Evolutionary conservation across 2,797 vertebrate genomes (phyloP), one percentile per base, ranked within the genome.

Genomic region (Falco cherrug): DNA sequence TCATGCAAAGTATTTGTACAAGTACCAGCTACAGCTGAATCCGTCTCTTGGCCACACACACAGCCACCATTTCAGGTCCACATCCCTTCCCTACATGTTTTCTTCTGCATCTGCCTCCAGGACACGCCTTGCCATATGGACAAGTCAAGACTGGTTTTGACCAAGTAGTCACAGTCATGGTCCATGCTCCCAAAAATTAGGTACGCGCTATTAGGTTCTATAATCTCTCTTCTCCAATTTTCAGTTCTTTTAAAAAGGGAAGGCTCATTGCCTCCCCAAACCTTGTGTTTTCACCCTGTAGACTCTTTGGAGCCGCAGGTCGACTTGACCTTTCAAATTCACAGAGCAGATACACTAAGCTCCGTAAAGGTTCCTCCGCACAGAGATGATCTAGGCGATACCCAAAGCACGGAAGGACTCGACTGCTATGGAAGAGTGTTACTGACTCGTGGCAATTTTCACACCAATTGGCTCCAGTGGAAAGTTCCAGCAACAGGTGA

Each of bases 221-320:
- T 94, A 83, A 95, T 88, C n/a, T 29, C 84, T 41, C 64, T 35
- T 16, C 75, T 83, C 83, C 18, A 14, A 68, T 73, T 57, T 51
- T 77, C 75, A 21, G 63, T n/a, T 80, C 82, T 76, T 81, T 75
- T 29, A 4, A 37, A 22, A 91, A 64, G 91, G 9, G n/a, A 89
- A 83, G 80, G 70, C 80, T 95, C 86, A 45, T 73, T 95, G 70
- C 76, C 64, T 95, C 48, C 67, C 70, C 50, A 8, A 11, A 17
- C 53, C 78, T 8, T 20, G 10, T 82, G 81, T 47, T 91, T 3
- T 39, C 78, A 71, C 78, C 35, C 50, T 5, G 56, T 45, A 47
- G 95, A 63, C 92, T 79, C 70, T 35, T 12, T 25, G 96, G 97
- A 96, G 94, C 96, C 96, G 0, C 4, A 25, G 92, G 96, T 94